Evolutionary conservation across 2,888 invertebrate genomes (phyloP).

Genomic region (Stenotaenia linearis): DNA sequence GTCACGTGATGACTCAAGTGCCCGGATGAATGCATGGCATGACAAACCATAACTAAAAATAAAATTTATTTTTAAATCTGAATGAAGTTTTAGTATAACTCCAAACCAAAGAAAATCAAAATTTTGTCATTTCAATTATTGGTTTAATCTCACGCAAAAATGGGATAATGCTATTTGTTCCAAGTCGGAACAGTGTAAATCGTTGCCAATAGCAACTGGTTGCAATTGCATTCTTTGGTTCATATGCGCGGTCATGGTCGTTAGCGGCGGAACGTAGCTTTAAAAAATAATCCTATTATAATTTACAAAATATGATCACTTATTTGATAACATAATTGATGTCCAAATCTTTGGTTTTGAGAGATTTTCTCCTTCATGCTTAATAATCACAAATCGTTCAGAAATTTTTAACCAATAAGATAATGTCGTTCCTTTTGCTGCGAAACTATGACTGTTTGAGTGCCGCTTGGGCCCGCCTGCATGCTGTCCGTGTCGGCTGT

Average conservation of each 20-base stretch:
- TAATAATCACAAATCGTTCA: not conserved
- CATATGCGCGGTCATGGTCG: not conserved
- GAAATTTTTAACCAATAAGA: not conserved
- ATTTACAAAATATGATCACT: not conserved
- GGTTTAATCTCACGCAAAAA: too few species aligned
- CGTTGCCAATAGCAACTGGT: not conserved
- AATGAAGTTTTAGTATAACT: too few species aligned
- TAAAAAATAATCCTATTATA: not conserved
- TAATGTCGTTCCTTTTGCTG: constrained; percentile 19
- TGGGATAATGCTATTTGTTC: too few species aligned
- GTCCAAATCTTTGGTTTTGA: not conserved
- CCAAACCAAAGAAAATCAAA: too few species aligned
- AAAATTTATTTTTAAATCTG: too few species aligned
- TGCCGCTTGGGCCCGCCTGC: constrained; percentile 16
- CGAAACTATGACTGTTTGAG: not conserved
- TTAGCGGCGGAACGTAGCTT: not conserved
- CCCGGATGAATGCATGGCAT: too few species aligned
- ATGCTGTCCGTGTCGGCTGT: constrained; percentile 1
- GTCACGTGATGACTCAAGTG: too few species aligned
- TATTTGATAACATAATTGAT: not conserved
- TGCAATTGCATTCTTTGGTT: not conserved
- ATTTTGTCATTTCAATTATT: too few species aligned
- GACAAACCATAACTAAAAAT: too few species aligned
- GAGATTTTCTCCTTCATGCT: not conserved
- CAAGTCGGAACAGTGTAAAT: too few species aligned